Evolutionary conservation across 2,113 vertebrate species (phyloP).

Genomic region (Entomyzon cyanotis): DNA sequence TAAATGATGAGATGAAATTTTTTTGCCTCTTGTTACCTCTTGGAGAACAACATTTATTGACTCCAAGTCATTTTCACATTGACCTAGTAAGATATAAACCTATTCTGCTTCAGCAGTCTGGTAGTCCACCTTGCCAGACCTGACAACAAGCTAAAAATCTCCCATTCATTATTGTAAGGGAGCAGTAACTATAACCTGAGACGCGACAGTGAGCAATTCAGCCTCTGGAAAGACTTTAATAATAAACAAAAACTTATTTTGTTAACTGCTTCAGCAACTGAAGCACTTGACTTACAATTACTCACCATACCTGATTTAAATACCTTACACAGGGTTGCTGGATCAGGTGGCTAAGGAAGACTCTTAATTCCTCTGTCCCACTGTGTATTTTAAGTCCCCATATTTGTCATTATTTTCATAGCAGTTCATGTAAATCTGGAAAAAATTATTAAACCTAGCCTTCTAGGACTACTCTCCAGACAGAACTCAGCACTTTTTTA

Average conservation of each 20-base stretch:
- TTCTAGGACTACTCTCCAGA: neutral
- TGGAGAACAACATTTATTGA: neutral
- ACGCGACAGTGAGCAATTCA: neutral
- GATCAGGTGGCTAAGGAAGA: neutral
- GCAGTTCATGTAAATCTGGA: neutral
- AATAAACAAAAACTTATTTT: neutral
- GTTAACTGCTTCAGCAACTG: neutral
- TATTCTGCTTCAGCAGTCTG: neutral
- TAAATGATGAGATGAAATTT: neutral
- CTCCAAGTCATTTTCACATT: neutral
- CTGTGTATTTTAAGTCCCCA: neutral
- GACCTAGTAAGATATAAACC: neutral
- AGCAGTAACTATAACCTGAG: neutral
- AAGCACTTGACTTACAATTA: neutral
- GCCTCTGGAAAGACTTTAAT: neutral
- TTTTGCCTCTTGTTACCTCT: neutral
- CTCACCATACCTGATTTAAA: neutral
- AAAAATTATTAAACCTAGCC: neutral
- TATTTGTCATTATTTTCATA: conserved; percentile 10
- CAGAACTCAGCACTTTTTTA: neutral
- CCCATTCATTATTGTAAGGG: neutral
- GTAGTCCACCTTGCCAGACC: neutral
- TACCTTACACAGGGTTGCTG: neutral
- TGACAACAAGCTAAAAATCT: neutral
- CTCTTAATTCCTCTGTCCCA: neutral